Base-by-base conservation (phyloP, 2,888 invertebrate genomes). In the Drosophila longiperda region DNA sequence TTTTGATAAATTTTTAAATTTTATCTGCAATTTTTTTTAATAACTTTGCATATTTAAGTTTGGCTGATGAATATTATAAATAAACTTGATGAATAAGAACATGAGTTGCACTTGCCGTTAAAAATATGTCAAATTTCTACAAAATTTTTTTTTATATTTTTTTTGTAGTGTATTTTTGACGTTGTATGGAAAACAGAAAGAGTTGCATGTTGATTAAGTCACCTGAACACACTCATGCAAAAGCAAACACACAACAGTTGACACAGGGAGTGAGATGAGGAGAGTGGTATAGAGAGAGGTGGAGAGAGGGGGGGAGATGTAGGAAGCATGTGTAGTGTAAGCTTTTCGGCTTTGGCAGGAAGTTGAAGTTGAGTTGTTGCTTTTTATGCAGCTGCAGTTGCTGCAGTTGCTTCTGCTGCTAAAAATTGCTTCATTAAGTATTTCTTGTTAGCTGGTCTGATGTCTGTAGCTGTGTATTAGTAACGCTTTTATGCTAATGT, bases 341-440 rank as follows among this genome's bases (percentile, higher is more conserved):
- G 87, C 89, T 87, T 80, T 75, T 78, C 78, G 75, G 90, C 78
- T 83, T 90, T 89, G 76, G 62, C 73, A 71, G 76, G 83, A 79
- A 76, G 76, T 64, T 78, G 80, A 79, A 76, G 76, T 64, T 78
- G 78, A 81, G 78, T 88, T 84, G 88, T 84, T 88, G 90, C 90
- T 79, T 89, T 83, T 85, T 87, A 85, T 84, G 79, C 87, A 76
- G 72, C 78, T 81, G 72, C 70, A 50, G 58, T 52, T 77, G 65
- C 52, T 53, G 65, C 63, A 66, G 66, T 55, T 50, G 67, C 63
- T 65, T 59, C 73, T 80, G 73, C 75, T 73, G 52, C 80, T 85
- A 90, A 90, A 90, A 89, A 90, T 87, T 80, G 87, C 87, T 87
- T 87, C 87, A 90, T 87, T 87, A 87, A 87, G 90, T 90, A 90